Evolutionary conservation across 2,888 invertebrate genomes (phyloP).

Genomic region (Crocallis elinguaria): DNA sequence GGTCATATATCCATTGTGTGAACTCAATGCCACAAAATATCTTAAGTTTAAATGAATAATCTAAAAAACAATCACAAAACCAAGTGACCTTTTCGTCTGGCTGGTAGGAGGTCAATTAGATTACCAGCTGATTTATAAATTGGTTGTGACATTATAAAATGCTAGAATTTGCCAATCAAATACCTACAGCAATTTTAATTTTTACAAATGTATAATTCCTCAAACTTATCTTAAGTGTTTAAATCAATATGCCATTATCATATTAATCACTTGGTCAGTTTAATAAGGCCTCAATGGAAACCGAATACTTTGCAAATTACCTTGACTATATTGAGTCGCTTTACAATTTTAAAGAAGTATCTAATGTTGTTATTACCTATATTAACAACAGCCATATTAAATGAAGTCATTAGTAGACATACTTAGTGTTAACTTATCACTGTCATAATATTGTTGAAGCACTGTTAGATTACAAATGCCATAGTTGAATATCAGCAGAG

Average conservation of each 20-base stretch:
- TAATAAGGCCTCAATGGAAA: conserved; percentile 4
- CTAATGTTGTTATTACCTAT: background rate
- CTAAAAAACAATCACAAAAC: conserved; percentile 1
- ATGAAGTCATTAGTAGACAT: conserved; percentile 6
- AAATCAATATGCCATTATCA: background rate
- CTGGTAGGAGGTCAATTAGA: conserved; percentile 20
- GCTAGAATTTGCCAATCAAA: conserved; percentile 5
- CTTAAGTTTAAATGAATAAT: too few species aligned
- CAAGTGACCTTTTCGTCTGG: conserved; percentile 22
- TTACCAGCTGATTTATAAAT: conserved; percentile 28
- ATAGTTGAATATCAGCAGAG: conserved; percentile 45
- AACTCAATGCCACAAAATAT: background rate
- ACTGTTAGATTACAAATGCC: conserved; percentile 1
- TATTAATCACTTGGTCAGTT: conserved; percentile 7
- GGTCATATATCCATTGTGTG: background rate
- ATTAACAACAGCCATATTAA: background rate
- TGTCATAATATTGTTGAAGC: conserved; percentile 9
- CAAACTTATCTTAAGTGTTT: background rate
- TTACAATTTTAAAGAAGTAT: background rate
- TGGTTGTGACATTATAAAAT: conserved; percentile 22
- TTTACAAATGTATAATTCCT: conserved; percentile 1
- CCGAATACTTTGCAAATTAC: background rate
- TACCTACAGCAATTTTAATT: background rate
- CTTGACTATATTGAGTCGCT: background rate
- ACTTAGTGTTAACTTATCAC: conserved; percentile 6